Conservation (phyloP, 2,797 vertebrate genomes). For the Anomalospiza imberbis region DNA sequence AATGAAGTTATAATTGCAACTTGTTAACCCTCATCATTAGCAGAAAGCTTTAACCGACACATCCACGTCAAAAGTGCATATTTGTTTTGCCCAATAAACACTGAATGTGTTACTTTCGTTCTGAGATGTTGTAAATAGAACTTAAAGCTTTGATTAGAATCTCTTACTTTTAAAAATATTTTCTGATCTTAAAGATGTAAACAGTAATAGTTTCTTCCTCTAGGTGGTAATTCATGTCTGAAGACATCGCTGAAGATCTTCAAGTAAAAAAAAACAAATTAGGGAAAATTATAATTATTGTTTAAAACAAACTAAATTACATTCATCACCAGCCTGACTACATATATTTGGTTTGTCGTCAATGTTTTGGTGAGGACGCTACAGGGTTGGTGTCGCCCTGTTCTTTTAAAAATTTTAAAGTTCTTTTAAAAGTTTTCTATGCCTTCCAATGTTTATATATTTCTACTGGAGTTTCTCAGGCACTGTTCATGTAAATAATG, state of each 20-base stretch:
- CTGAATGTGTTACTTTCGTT: background rate
- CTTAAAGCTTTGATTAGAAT: background rate
- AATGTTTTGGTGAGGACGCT: background rate
- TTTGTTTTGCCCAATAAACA: background rate
- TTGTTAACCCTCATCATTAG: background rate
- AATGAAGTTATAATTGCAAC: fast-evolving
- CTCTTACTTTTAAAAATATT: background rate
- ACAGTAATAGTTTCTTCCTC: background rate
- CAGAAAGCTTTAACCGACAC: background rate
- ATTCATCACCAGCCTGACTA: background rate
- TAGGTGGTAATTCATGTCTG: background rate
- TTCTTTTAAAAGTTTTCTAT: no score
- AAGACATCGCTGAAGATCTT: background rate
- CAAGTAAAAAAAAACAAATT: background rate
- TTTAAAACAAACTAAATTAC: background rate
- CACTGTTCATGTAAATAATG: no score
- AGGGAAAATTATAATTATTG: background rate
- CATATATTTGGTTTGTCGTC: background rate
- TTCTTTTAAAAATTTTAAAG: no score
- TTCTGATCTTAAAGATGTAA: background rate
- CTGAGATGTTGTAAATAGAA: background rate
- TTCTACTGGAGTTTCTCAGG: no score
- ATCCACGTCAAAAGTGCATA: background rate
- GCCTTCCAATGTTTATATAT: no score
- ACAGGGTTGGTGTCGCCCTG: background rate